phyloP scores from a whole-genome alignment of 2,113 vertebrate genomes.

The Cranoglanis bouderius region DNA sequence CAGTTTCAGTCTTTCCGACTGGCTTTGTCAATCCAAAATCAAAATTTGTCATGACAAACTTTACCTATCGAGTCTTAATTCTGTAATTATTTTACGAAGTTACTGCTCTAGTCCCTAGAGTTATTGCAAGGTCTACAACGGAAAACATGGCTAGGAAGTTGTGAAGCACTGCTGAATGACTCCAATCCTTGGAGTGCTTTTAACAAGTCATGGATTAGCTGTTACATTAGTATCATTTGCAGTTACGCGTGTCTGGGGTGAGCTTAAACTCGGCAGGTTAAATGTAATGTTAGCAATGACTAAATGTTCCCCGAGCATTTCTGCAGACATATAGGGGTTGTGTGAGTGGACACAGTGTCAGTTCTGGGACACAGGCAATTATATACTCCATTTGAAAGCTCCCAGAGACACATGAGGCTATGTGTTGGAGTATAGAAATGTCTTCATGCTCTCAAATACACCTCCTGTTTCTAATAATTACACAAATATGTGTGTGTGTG shows the following conservation, averaged over 20 bases:
- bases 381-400: background rate
- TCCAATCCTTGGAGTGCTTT: background rate
- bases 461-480: background rate
- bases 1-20: no score
- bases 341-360: background rate
- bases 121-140: background rate
- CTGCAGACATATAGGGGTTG: background rate
- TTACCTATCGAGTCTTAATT: background rate
- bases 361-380: background rate
- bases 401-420: background rate
- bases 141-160: background rate
- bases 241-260: background rate
- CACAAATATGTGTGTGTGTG: background rate
- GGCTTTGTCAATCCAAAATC: no score
- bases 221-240: background rate
- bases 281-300: background rate
- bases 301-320: background rate
- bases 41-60: no score
- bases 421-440: background rate
- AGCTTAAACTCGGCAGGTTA: constrained; percentile 16
- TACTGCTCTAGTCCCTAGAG: background rate
- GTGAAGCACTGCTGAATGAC: background rate
- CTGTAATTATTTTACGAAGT: background rate
- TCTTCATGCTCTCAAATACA: background rate
- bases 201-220: background rate